Conservation (phyloP, 2,113 vertebrate species). For the Ornithorhynchus anatinus region DNA sequence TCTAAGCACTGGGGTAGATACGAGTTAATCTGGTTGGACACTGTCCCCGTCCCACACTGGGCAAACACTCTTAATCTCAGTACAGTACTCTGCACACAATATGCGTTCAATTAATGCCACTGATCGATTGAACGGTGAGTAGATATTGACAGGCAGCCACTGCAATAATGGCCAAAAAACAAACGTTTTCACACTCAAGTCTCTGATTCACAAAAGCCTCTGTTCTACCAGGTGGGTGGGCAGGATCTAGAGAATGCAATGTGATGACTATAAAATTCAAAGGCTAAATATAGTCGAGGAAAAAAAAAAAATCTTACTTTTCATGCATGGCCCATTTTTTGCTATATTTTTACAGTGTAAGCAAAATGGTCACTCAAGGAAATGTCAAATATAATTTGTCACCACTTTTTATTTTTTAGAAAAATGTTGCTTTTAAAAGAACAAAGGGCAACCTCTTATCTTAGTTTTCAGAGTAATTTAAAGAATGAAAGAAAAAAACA, state of each 20-base stretch:
- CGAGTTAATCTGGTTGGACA: too few relatives aligned
- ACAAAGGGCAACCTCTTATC: not conserved
- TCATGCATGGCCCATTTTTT: not conserved
- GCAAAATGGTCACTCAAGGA: not conserved
- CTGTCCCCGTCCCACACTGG: too few relatives aligned
- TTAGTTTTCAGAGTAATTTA: not conserved
- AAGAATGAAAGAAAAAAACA: not conserved
- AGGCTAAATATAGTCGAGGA: not conserved
- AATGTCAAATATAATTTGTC: conserved; percentile 5
- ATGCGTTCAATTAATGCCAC: too few relatives aligned
- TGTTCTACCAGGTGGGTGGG: not conserved
- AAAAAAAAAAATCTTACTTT: not conserved
- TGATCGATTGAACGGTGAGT: too few relatives aligned
- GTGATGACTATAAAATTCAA: not conserved
- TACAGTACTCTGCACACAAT: too few relatives aligned
- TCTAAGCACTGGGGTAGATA: too few relatives aligned
- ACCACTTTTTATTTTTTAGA: not conserved
- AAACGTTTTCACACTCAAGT: too few relatives aligned
- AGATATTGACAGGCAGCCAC: too few relatives aligned
- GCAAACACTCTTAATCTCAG: too few relatives aligned
- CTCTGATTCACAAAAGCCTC: too few relatives aligned
- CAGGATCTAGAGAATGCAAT: not conserved
- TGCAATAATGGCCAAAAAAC: too few relatives aligned
- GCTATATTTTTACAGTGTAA: not conserved
- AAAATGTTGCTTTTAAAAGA: not conserved